Evolutionary conservation across 2,888 invertebrate species (phyloP), one percentile per base, ranked within the genome.

Genomic region (Spisula subtruncata): DNA sequence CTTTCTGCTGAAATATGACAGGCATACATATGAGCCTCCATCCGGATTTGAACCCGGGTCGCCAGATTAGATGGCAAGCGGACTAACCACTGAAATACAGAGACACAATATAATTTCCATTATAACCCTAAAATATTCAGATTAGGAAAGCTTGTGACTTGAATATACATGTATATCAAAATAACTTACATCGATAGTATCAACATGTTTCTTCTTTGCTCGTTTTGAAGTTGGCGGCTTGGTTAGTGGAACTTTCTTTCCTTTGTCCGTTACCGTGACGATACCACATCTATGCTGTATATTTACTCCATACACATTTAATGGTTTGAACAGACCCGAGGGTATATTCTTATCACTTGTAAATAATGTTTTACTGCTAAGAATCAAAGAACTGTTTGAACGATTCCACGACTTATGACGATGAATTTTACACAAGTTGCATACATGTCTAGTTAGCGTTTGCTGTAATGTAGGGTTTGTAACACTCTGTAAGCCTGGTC

Each of bases 151-250:
- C n/a, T n/a, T n/a, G n/a, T n/a, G n/a, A n/a, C n/a, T n/a, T n/a
- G n/a, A 41, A 5, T 41, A 1, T n/a, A 25, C 60, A 41, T 6
- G 14, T 80, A 41, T 80, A 32, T n/a, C n/a, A n/a, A n/a, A n/a
- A n/a, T n/a, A 25, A 25, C 75, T 84, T 84, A 84, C 83, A 48
- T 75, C 75, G 46, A 51, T 16, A 6, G 10, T 48, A 66, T 25
- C 81, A 32, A 29, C 20, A 29, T 41, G 81, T 60, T 86, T 86
- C 60, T 81, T 86, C 41, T 81, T 81, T 25, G 25, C 18, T 41
- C 86, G 51, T 54, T 29, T 86, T 18, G 60, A n/a, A n/a, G 60
- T 29, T 46, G 29, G 29, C 25, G 81, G 14, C 66, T 86, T 86
- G 10, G 81, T 29, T n/a, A 86, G 48, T 12, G 86, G 66, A 5